Evolutionary conservation across 2,888 invertebrate species (phyloP).

Genomic region (Plebejus argus): DNA sequence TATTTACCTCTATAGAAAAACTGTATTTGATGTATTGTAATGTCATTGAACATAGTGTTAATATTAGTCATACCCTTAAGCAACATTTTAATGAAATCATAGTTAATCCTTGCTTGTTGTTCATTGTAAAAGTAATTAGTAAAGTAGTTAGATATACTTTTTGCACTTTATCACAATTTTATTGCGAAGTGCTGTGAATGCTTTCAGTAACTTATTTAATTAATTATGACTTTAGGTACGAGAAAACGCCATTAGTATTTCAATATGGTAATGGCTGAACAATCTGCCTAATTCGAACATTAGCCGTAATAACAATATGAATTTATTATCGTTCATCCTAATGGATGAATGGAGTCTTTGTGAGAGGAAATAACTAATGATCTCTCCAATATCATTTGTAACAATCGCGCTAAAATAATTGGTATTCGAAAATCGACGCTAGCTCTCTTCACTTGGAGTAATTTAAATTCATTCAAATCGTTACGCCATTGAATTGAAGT

Average conservation of each 20-base stretch:
- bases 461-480: slow-evolving; percentile 3
- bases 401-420: neutral
- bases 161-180: slow-evolving; percentile 15
- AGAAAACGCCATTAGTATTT: neutral
- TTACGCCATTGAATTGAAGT: neutral
- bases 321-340: neutral
- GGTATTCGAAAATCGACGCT: neutral
- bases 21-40: no score
- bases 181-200: neutral
- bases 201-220: neutral
- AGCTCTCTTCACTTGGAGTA: neutral
- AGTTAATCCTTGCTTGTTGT: neutral
- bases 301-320: neutral
- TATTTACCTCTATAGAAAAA: neutral
- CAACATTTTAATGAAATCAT: neutral
- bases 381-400: neutral
- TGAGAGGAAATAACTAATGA: neutral
- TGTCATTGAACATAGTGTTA: neutral
- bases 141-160: neutral
- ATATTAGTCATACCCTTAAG: neutral
- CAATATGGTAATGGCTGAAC: slow-evolving; percentile 1
- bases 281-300: neutral
- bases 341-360: slow-evolving; percentile 16
- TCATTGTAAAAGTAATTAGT: neutral
- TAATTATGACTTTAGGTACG: neutral